Base-by-base conservation (phyloP, 2,797 vertebrate genomes). In the Setipinna tenuifilis region DNA sequence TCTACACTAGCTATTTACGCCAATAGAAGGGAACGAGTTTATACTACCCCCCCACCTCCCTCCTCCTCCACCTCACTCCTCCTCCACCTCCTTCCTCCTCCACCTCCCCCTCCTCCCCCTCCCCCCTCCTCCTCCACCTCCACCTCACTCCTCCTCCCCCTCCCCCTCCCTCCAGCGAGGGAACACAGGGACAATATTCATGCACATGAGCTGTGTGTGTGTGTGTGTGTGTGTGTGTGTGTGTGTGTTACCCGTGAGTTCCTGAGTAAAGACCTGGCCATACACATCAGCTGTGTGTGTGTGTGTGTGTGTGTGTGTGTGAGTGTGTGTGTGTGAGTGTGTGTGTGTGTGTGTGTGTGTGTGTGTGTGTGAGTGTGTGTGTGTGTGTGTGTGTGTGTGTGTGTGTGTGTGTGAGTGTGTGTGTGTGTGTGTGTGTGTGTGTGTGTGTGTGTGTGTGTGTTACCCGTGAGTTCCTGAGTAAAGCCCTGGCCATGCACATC, bases 381-480 rank as follows among this genome's bases (percentile, higher is more conserved):
- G 62, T 28, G 62, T 28, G 62, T 28, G 23, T 28, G 62, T 68
- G 25, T 68, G 62, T 68, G 62, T 71, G 65, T 71, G 25, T 12
- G 6, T 17, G 25, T 93, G 54, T 57, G 54, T 57, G 54, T 59
- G 57, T 59, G 14, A 7, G 54, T 57, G 54, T 57, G 54, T 59
- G 57, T 59, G 14, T 59, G 54, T 57, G 54, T 57, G 54, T 68
- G 62, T 68, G 62, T 68, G 62, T 68, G 62, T 28, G 62, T 28
- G 62, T 28, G 23, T 28, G 62, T 68, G 25, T 68, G 62, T 68
- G 62, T 71, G 65, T 71, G 25, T 12, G 6, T 17, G 25, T 93
- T 90, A 96, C 95, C 94, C 96, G 95, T 62, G 96, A 97, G 92
- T 97, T 95, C 48, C 94, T 93, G 41, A 97, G 96, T 17, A 96